phyloP scores from a whole-genome alignment of 1,140 invertebrate genomes.

The Lanistes nyassanus region DNA sequence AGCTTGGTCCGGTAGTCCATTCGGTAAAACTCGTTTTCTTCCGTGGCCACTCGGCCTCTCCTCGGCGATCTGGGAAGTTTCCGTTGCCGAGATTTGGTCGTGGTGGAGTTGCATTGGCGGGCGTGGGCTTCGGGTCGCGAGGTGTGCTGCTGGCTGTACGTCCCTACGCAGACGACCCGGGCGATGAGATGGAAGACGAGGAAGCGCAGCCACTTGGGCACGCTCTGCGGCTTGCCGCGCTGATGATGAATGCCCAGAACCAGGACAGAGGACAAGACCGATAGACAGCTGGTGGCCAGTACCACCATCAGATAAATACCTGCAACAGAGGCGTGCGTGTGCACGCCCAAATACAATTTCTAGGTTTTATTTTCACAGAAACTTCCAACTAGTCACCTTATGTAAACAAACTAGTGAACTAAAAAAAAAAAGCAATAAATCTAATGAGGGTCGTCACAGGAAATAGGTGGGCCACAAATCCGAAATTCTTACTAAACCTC shows the following conservation, averaged over 20 bases:
- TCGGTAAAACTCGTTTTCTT: constrained; percentile 36
- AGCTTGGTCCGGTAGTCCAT: constrained; percentile 25
- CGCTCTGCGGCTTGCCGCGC: constrained; percentile 40
- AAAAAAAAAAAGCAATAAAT: too few species aligned
- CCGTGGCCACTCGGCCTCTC: constrained; percentile 34
- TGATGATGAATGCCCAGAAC: constrained; percentile 59
- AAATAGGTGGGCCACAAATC: too few species aligned
- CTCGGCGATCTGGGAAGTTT: constrained; percentile 11
- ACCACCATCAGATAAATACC: constrained; percentile 61
- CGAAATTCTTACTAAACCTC: too few species aligned
- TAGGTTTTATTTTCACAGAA: too few species aligned
- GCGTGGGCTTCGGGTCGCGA: constrained; percentile 18
- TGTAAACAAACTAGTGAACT: too few species aligned
- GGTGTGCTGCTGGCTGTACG: constrained; percentile 20
- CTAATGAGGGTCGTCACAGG: too few species aligned
- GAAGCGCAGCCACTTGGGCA: constrained; percentile 1
- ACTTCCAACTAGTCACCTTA: too few species aligned
- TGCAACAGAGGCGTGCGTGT: constrained; percentile 42
- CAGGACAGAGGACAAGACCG: constrained; percentile 55
- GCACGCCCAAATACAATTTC: too few species aligned
- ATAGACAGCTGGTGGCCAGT: constrained; percentile 55
- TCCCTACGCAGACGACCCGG: constrained; percentile 29
- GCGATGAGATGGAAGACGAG: constrained; percentile 37
- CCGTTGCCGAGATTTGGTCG: background rate
- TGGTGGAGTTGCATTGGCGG: background rate